Percentiles rank a stretch among this genome's conserved stretches.
Evolutionary conservation across 2,797 vertebrate genomes (phyloP).

Genomic region (Gymnothorax javanicus): DNA sequence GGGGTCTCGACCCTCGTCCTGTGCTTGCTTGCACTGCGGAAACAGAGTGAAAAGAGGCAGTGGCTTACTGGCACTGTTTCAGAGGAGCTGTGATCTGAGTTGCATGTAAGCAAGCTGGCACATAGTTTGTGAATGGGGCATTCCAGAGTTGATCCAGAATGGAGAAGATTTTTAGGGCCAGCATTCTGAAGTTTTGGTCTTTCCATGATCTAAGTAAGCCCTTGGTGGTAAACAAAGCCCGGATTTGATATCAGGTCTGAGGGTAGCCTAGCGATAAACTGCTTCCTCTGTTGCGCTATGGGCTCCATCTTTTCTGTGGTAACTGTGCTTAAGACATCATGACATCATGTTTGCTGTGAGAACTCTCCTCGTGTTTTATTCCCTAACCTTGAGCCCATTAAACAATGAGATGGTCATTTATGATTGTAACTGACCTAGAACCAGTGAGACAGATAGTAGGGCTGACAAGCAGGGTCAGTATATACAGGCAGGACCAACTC

Average conservation of each 20-base stretch:
- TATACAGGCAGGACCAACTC: slow-evolving; percentile 53
- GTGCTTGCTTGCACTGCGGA: too few relatives aligned
- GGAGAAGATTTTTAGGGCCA: slow-evolving; percentile 25
- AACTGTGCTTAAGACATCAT: slow-evolving; percentile 25
- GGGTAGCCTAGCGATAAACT: slow-evolving; percentile 9
- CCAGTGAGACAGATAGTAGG: slow-evolving; percentile 46
- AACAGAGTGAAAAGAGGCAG: too few relatives aligned
- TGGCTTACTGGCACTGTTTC: too few relatives aligned
- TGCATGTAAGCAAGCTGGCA: too few relatives aligned
- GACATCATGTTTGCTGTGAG: slow-evolving; percentile 24
- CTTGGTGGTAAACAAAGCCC: background rate
- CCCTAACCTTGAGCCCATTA: slow-evolving; percentile 25
- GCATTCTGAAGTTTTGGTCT: slow-evolving; percentile 41
- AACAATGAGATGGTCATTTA: slow-evolving; percentile 58
- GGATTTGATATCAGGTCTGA: background rate
- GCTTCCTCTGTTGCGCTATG: slow-evolving; percentile 18
- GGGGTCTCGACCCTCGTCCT: too few relatives aligned
- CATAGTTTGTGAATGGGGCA: too few relatives aligned
- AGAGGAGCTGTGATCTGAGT: too few relatives aligned
- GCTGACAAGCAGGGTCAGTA: slow-evolving; percentile 52
- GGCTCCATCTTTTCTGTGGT: slow-evolving; percentile 21
- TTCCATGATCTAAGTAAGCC: background rate
- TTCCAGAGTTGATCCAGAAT: too few relatives aligned
- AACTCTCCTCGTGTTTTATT: background rate
- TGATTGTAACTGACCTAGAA: slow-evolving; percentile 52